These are phyloP conservation scores for Ophiothrix spiculata DNA, from an alignment of 35 echinoderm and acorn worm species.

Conservation along the genomic window DNA sequence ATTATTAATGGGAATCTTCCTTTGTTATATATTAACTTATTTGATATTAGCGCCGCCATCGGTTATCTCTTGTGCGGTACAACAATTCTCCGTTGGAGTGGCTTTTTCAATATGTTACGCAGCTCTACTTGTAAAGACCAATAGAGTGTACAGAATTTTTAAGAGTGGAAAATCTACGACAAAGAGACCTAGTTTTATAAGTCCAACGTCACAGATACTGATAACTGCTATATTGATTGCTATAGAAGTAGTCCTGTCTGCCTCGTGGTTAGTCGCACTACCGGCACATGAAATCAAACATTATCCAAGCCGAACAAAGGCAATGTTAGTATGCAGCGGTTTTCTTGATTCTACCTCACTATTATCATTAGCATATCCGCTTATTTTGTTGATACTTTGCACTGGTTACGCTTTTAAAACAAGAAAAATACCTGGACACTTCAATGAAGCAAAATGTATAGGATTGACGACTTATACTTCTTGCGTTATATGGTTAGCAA, in stretches of 20 bases:
- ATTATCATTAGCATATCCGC: constrained; percentile 71
- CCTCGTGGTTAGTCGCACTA: constrained; percentile 48
- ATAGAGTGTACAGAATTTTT: constrained; percentile 89
- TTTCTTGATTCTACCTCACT: constrained; percentile 32
- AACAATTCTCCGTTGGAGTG: constrained; percentile 61
- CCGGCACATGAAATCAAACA: constrained; percentile 40
- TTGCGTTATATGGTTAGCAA: constrained; percentile 87
- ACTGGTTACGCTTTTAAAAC: constrained; percentile 87
- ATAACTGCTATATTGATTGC: constrained; percentile 65
- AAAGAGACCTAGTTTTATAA: constrained; percentile 81
- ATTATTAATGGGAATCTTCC: constrained; percentile 65
- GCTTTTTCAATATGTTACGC: constrained; percentile 80
- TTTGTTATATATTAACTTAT: constrained; percentile 66
- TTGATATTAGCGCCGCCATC: constrained; percentile 56
- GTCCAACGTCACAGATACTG: constrained; percentile 74
- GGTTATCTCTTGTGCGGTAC: constrained; percentile 42
- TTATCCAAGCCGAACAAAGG: constrained; percentile 17
- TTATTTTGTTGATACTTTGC: constrained; percentile 76
- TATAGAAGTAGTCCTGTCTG: constrained; percentile 61
- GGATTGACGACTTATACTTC: constrained; percentile 87
- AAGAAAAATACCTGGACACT: constrained; percentile 79
- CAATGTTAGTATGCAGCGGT: constrained; percentile 42
- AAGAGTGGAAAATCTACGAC: constrained; percentile 57
- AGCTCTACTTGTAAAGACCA: constrained; percentile 80
- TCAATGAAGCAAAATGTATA: constrained; percentile 87